Percentiles rank a stretch among this genome's conserved stretches.
Evolutionary conservation across 2,888 invertebrate genomes (phyloP).

Genomic region (Laspeyria flexula): DNA sequence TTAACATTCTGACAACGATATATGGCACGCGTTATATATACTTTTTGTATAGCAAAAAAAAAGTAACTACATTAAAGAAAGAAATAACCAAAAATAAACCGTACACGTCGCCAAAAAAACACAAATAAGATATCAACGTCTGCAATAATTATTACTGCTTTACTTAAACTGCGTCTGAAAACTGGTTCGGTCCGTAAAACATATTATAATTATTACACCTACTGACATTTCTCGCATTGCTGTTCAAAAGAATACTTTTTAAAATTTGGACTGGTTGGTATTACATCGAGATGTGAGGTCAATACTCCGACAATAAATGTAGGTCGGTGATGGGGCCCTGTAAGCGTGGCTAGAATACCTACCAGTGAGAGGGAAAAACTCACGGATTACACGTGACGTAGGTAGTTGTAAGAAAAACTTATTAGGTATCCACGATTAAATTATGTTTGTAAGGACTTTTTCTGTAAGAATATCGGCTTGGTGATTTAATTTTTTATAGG

Average conservation of each 20-base stretch:
- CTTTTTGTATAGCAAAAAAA: too few relatives aligned
- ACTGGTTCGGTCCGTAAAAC: constrained; percentile 1
- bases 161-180: neutral
- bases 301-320: constrained; percentile 64
- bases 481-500: too few relatives aligned
- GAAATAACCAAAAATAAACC: neutral
- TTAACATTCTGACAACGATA: too few relatives aligned
- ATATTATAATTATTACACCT: constrained; percentile 1
- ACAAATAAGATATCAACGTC: constrained; percentile 2
- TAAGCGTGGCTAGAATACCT: constrained; percentile 32
- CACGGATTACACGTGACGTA: constrained; percentile 11
- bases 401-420: neutral
- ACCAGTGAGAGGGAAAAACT: constrained; percentile 38
- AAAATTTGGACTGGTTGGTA: constrained; percentile 61
- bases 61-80: neutral
- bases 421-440: too few relatives aligned
- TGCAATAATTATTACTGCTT: neutral
- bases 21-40: too few relatives aligned
- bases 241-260: constrained; percentile 43
- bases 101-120: constrained; percentile 16
- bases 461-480: too few relatives aligned
- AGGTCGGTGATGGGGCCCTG: constrained; percentile 63
- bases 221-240: constrained; percentile 16
- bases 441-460: too few relatives aligned
- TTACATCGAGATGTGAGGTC: constrained; percentile 62